Evolutionary conservation across 2,888 invertebrate genomes (phyloP), one percentile per base, ranked within the genome.

Genomic region (Lypha dubia): DNA sequence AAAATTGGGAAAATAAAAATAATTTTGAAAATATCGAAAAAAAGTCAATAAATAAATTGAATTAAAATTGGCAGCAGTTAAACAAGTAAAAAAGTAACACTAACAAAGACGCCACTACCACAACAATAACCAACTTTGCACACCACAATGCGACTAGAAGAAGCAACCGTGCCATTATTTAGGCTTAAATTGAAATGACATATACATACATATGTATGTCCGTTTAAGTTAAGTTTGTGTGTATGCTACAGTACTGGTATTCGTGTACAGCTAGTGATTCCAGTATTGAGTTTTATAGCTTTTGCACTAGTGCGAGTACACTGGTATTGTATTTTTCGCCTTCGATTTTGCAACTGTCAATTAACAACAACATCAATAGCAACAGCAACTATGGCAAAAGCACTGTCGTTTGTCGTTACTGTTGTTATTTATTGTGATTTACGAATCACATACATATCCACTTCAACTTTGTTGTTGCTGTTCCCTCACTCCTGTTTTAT

Each of bases 31-130:
- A 15, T 53, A 41, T 38, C 41, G 41, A 77, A 79, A 79, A 79
- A 79, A 79, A 79, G 53, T 63, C 53, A 22, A 22, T 32, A 79
- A 79, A 79, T 63, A 63, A 70, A 70, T 79, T 70, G 77, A 70
- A 79, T 79, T 62, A 53, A 70, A 79, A 79, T 70, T 79, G 60
- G 11, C 68, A 68, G 15, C 68, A 77, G 68, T 60, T 17, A 44
- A 56, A 41, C 13, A 22, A 67, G 17, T 38, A 24, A 17, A 24
- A 15, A 56, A 56, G 15, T 24, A 22, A 53, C 15, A 51, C 4
- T 13, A 22, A 22, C 51, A 51, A 51, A 13, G 24, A 1, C 22
- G 13, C 2, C 51, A 22, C 4, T 7, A n/a, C n/a, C n/a, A 5
- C 1, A 3, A 46, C 49, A 49, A 1, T 38, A 0, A 3, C 11